Conservation (phyloP, 2,797 vertebrate species). For the Echiichthys vipera region DNA sequence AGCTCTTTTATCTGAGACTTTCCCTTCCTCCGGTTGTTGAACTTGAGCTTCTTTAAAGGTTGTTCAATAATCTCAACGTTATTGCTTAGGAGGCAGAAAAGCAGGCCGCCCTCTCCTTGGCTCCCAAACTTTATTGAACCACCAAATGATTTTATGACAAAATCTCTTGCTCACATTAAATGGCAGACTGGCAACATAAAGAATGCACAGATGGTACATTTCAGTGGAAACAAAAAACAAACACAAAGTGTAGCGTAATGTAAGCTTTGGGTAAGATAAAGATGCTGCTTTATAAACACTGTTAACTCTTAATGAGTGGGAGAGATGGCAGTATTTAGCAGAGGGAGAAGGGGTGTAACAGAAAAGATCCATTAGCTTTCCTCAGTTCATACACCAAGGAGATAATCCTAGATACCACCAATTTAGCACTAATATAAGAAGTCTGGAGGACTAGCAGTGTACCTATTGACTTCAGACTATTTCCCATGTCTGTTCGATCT, state of each 20-base stretch:
- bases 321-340: not conserved
- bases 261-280: slow-evolving; percentile 16
- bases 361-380: slow-evolving; percentile 22
- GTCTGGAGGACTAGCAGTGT: not conserved
- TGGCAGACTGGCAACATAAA: slow-evolving; percentile 71
- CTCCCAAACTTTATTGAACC: slow-evolving; percentile 66
- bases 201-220: slow-evolving; percentile 56
- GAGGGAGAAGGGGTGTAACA: not conserved
- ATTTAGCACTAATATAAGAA: slow-evolving; percentile 30
- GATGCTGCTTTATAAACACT: not conserved
- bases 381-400: slow-evolving; percentile 54
- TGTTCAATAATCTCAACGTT: slow-evolving; percentile 79
- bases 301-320: slow-evolving; percentile 44
- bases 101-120: slow-evolving; percentile 55
- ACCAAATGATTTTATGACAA: slow-evolving; percentile 68
- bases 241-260: slow-evolving; percentile 5
- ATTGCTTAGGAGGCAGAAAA: slow-evolving; percentile 80
- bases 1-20: slow-evolving; percentile 32
- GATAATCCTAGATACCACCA: slow-evolving; percentile 48
- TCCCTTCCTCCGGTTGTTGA: slow-evolving; percentile 29
- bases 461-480: slow-evolving; percentile 19
- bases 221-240: slow-evolving; percentile 33
- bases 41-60: slow-evolving; percentile 65
- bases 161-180: slow-evolving; percentile 55
- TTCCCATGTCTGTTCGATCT: slow-evolving; percentile 22